Conservation (phyloP, 1,140 invertebrate genomes). For the Aleiodes sp. region DNA sequence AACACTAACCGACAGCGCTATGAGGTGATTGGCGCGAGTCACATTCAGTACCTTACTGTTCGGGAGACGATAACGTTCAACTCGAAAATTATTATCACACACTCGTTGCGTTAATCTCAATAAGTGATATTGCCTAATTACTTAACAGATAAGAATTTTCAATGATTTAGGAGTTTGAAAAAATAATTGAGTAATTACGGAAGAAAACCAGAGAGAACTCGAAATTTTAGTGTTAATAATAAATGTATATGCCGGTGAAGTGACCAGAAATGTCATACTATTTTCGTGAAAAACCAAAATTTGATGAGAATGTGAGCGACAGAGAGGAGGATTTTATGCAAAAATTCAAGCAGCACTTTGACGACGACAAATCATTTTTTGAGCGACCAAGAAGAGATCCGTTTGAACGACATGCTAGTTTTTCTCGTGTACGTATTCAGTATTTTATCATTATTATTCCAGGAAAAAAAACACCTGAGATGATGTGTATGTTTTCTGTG, state of each 20-base stretch:
- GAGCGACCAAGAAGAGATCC: slow-evolving; percentile 51
- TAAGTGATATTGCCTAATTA: no score
- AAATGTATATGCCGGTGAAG: background rate
- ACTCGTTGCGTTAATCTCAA: no score
- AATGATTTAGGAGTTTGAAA: no score
- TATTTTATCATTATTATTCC: slow-evolving; percentile 24
- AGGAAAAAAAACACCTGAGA: slow-evolving; percentile 8
- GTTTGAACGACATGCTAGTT: slow-evolving; percentile 53
- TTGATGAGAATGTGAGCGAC: slow-evolving; percentile 57
- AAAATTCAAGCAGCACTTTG: slow-evolving; percentile 61
- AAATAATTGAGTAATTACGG: no score
- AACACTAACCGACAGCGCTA: background rate
- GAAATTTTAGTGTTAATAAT: background rate
- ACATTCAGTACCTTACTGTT: slow-evolving; percentile 20
- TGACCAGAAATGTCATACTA: slow-evolving; percentile 58
- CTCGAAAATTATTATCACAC: background rate
- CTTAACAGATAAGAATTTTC: no score
- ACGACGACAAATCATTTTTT: slow-evolving; percentile 61
- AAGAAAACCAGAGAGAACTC: no score
- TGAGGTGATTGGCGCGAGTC: slow-evolving; percentile 18
- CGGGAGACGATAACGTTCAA: slow-evolving; percentile 10
- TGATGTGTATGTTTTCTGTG: background rate
- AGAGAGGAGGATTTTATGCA: slow-evolving; percentile 61
- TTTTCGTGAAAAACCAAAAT: slow-evolving; percentile 61
- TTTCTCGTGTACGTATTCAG: slow-evolving; percentile 52